Evolutionary conservation across 2,888 invertebrate genomes (phyloP).

Genomic region (Sinotaia quadrata): DNA sequence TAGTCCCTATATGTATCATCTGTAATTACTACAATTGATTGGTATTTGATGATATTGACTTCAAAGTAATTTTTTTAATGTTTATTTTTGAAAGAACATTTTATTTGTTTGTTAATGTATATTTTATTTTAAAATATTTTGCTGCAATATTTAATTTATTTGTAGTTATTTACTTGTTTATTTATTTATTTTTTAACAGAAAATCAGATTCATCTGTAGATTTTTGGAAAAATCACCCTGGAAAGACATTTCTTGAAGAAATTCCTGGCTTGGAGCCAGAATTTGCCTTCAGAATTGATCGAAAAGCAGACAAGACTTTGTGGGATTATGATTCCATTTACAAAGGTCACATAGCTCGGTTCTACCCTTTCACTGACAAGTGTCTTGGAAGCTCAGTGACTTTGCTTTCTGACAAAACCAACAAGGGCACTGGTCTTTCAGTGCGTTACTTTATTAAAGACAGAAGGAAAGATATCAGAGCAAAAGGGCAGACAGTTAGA

Average conservation of each 20-base stretch:
- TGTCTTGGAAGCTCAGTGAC: conserved; percentile 32
- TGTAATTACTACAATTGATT: too few relatives aligned
- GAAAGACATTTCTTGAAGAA: conserved; percentile 63
- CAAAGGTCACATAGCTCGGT: conserved; percentile 64
- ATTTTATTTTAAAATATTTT: not conserved
- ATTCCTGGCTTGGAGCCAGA: conserved; percentile 53
- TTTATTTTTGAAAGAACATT: not conserved
- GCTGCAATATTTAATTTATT: too few relatives aligned
- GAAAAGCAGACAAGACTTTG: conserved; percentile 63
- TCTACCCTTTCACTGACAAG: conserved; percentile 32
- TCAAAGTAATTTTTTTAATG: too few relatives aligned
- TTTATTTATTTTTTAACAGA: conserved; percentile 34
- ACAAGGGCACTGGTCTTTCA: conserved; percentile 38
- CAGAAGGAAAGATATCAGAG: conserved; percentile 13
- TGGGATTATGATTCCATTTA: conserved; percentile 67
- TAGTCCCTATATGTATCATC: too few relatives aligned
- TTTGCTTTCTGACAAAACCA: not conserved
- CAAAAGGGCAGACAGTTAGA: conserved; percentile 1
- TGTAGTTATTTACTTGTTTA: not conserved
- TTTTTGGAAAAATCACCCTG: conserved; percentile 19
- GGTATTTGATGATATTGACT: too few relatives aligned
- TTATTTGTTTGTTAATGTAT: not conserved
- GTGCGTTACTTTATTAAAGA: conserved; percentile 57
- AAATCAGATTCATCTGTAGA: conserved; percentile 3
- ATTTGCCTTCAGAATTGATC: conserved; percentile 66